These are phyloP conservation scores for Artibeus jamaicensis DNA, from an alignment of 2,797 vertebrate genomes.

Conservation along the genomic window DNA sequence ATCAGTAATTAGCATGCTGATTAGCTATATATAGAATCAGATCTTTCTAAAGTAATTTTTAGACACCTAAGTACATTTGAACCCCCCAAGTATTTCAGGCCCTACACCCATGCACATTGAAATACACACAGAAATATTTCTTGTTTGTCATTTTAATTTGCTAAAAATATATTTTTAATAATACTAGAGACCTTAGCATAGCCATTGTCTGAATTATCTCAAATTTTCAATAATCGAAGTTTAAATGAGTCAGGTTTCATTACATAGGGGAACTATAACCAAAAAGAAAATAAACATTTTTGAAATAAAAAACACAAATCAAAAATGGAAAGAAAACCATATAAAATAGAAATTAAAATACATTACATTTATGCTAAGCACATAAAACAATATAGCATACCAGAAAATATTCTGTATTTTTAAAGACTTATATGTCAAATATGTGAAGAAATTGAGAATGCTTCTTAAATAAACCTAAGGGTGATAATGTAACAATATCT, in stretches of 20 bases:
- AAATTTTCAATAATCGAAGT: neutral
- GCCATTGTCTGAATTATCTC: neutral
- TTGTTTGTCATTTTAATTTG: neutral
- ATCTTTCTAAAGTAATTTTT: neutral
- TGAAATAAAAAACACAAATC: neutral
- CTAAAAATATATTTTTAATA: neutral
- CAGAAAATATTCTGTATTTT: neutral
- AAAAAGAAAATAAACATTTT: neutral
- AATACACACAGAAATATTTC: neutral
- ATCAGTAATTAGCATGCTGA: neutral
- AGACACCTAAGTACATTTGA: neutral
- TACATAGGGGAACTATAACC: neutral
- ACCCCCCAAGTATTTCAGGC: neutral
- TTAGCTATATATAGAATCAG: neutral
- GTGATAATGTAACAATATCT: neutral
- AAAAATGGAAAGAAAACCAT: neutral
- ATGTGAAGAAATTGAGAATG: neutral
- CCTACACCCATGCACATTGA: neutral
- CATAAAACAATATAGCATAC: neutral
- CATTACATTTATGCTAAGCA: neutral
- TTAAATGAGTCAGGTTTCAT: neutral
- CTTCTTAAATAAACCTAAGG: slow-evolving; percentile 10
- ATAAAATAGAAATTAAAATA: neutral
- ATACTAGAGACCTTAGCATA: neutral
- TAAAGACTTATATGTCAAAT: neutral